Percentiles rank a stretch among this genome's conserved stretches.
These are phyloP conservation scores for Prietella phreatophila DNA, from an alignment of 2,113 vertebrate species.

Conservation along the genomic window DNA sequence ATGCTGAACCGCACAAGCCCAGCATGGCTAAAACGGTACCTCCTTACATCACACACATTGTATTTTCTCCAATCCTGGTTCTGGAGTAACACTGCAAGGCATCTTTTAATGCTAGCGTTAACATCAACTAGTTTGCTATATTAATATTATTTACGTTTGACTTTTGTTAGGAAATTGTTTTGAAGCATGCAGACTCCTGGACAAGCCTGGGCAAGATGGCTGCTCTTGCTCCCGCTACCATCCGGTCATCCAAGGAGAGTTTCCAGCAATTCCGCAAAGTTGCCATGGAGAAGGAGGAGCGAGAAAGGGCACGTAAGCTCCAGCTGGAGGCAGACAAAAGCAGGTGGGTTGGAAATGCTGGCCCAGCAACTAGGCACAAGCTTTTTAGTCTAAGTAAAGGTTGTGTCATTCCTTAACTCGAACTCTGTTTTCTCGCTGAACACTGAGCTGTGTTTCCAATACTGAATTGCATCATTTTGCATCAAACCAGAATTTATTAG, in stretches of 20 bases:
- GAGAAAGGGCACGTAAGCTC: conserved; percentile 69
- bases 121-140: not conserved
- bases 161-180: conserved; percentile 72
- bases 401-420: not conserved
- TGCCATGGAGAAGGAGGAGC: conserved; percentile 80
- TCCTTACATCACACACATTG: not conserved
- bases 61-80: not conserved
- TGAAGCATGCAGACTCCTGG: conserved; percentile 85
- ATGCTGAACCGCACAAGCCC: conserved; percentile 42
- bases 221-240: conserved; percentile 57
- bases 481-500: not conserved
- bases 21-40: conserved; percentile 64
- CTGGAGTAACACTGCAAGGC: not conserved
- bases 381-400: too few relatives aligned
- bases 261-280: conserved; percentile 85
- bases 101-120: not conserved
- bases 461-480: not conserved
- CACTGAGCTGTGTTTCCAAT: not conserved
- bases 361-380: too few relatives aligned
- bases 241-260: conserved; percentile 81
- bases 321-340: conserved; percentile 61
- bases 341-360: conserved; percentile 55
- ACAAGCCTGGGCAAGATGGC: conserved; percentile 75
- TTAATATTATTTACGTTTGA: not conserved
- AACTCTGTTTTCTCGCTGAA: not conserved